Evolutionary conservation across 2,797 vertebrate species (phyloP).

Genomic region (Allobates femoralis): DNA sequence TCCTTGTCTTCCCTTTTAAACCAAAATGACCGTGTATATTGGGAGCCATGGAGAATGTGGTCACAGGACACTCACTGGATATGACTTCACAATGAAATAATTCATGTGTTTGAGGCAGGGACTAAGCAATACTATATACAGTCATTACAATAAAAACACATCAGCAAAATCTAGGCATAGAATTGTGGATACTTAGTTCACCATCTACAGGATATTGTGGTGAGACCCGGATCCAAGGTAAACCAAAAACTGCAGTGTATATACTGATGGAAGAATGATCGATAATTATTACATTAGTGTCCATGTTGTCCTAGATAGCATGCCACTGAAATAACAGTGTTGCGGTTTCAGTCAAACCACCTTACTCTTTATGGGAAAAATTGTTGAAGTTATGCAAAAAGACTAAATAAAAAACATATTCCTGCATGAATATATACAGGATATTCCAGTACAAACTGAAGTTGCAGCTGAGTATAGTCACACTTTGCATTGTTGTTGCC

Average conservation of each 20-base stretch:
- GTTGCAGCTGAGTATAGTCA: too few relatives aligned
- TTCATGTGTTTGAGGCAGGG: not conserved
- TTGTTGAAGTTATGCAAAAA: not conserved
- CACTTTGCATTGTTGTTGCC: too few relatives aligned
- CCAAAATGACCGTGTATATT: too few relatives aligned
- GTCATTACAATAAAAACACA: slow-evolving; percentile 9
- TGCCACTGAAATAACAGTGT: slow-evolving; percentile 16
- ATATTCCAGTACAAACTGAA: too few relatives aligned
- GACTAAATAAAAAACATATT: not conserved
- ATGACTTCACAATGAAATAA: not conserved
- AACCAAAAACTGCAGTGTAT: slow-evolving; percentile 26
- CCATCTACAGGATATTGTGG: slow-evolving; percentile 26
- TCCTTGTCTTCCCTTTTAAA: too few relatives aligned
- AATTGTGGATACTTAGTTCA: slow-evolving; percentile 27
- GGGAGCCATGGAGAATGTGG: too few relatives aligned
- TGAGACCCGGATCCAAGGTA: slow-evolving; percentile 3
- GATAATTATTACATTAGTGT: slow-evolving; percentile 43
- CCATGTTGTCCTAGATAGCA: not conserved
- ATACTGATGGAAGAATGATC: slow-evolving; percentile 18
- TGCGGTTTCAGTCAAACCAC: slow-evolving; percentile 11
- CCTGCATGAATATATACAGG: too few relatives aligned
- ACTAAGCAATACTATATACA: not conserved
- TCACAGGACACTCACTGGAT: too few relatives aligned
- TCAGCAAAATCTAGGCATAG: slow-evolving; percentile 33
- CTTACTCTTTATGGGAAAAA: not conserved